phyloP scores from a whole-genome alignment of 2,797 vertebrate genomes.

The Oceanodroma leucorhoa region DNA sequence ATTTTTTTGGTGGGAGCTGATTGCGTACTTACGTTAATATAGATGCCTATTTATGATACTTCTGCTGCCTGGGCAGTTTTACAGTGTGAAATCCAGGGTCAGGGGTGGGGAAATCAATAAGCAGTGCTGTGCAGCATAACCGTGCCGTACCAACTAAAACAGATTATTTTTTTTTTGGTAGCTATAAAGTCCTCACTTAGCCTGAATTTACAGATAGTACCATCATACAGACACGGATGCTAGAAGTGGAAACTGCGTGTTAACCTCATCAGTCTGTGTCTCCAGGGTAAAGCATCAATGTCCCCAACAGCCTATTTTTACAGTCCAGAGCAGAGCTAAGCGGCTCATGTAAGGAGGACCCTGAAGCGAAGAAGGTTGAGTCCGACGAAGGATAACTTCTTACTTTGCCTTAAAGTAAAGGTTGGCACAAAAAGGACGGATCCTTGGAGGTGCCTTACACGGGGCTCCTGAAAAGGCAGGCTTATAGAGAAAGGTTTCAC shows the following conservation, averaged over 20 bases:
- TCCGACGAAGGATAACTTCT: neutral
- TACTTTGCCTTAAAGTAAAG: neutral
- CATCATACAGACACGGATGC: neutral
- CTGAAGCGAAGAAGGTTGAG: neutral
- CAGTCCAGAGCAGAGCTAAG: neutral
- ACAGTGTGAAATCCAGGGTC: neutral
- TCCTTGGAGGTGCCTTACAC: rapidly evolving
- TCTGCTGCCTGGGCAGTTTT: neutral
- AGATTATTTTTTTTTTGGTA: neutral
- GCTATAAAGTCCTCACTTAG: neutral
- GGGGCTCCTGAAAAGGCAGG: neutral
- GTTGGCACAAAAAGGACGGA: neutral
- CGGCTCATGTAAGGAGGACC: neutral
- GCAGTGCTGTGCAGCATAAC: neutral
- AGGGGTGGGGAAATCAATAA: neutral
- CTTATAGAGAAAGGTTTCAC: rapidly evolving
- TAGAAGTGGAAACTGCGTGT: neutral
- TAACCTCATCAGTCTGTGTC: neutral
- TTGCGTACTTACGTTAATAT: neutral
- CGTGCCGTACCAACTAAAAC: neutral
- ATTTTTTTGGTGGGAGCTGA: neutral
- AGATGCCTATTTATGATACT: neutral
- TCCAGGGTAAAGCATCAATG: neutral
- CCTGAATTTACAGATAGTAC: neutral
- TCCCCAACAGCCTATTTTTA: neutral